These are phyloP conservation scores for Neodontobutis hainanensis DNA, from an alignment of 2,113 vertebrate genomes.

Conservation along the genomic window DNA sequence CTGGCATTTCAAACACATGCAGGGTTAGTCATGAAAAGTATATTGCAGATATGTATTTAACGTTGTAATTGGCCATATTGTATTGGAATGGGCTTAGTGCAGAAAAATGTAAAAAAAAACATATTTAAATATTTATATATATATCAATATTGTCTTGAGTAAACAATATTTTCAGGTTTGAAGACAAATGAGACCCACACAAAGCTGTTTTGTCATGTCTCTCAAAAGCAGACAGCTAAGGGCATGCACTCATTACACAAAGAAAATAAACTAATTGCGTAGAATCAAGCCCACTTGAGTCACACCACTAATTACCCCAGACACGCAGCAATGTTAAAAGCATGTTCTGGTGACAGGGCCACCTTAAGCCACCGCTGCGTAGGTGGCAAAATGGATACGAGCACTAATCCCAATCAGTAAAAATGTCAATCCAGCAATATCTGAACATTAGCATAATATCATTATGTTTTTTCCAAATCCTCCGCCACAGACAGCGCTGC, in stretches of 20 bases:
- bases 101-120: no score
- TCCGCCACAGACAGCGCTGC: slow-evolving; percentile 28
- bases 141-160: background rate
- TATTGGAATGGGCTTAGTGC: no score
- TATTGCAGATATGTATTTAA: no score
- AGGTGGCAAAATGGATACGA: slow-evolving; percentile 53
- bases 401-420: slow-evolving; percentile 63
- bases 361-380: slow-evolving; percentile 48
- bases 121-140: background rate
- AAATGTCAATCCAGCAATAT: slow-evolving; percentile 75
- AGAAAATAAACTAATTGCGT: slow-evolving; percentile 55
- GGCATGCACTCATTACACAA: slow-evolving; percentile 48
- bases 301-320: slow-evolving; percentile 50
- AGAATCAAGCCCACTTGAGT: slow-evolving; percentile 48
- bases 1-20: no score
- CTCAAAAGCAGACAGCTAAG: slow-evolving; percentile 28
- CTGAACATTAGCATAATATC: slow-evolving; percentile 67
- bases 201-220: slow-evolving; percentile 1
- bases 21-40: no score
- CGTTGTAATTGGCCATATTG: no score
- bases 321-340: slow-evolving; percentile 56
- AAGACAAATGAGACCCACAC: background rate
- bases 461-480: slow-evolving; percentile 59
- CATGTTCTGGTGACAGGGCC: slow-evolving; percentile 52
- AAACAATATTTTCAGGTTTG: background rate